Evolutionary conservation across 2,113 vertebrate species (phyloP).

Genomic region (Enhydra lutris): DNA sequence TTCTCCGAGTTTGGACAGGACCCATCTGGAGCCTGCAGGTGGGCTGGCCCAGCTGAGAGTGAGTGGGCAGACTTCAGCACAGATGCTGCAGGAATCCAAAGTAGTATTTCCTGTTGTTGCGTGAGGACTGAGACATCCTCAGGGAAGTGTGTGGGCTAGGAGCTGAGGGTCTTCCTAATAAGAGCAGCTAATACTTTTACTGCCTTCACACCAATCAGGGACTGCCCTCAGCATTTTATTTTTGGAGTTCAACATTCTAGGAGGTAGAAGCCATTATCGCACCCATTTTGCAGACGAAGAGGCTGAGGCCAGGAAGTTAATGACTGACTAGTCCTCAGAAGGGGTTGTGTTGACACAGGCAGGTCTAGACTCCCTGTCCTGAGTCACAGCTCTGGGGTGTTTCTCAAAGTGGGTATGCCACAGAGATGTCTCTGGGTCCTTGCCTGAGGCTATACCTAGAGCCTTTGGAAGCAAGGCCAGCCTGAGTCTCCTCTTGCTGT

Average conservation of each 20-base stretch:
- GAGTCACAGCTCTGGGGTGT: rapidly evolving
- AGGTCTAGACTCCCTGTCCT: neutral
- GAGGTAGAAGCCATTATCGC: neutral
- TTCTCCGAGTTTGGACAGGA: slow-evolving; percentile 47
- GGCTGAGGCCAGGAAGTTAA: neutral
- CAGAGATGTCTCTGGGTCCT: neutral
- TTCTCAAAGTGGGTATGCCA: neutral
- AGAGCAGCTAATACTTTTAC: neutral
- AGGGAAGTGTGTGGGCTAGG: neutral
- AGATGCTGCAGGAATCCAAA: neutral
- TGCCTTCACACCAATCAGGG: neutral
- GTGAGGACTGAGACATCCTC: neutral
- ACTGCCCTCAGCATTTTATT: neutral
- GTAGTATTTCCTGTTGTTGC: neutral
- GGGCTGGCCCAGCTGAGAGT: neutral
- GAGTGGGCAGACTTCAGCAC: neutral
- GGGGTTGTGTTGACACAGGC: neutral
- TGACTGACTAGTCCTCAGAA: neutral
- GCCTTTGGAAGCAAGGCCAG: neutral
- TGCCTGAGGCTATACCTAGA: neutral
- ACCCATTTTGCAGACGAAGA: slow-evolving; percentile 52
- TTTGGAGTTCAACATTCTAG: neutral
- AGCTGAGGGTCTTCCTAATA: neutral
- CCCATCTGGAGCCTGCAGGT: slow-evolving; percentile 56
- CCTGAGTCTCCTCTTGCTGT: neutral